Base-by-base conservation (phyloP, 2,797 vertebrate species). In the Acipenser oxyrinchus region DNA sequence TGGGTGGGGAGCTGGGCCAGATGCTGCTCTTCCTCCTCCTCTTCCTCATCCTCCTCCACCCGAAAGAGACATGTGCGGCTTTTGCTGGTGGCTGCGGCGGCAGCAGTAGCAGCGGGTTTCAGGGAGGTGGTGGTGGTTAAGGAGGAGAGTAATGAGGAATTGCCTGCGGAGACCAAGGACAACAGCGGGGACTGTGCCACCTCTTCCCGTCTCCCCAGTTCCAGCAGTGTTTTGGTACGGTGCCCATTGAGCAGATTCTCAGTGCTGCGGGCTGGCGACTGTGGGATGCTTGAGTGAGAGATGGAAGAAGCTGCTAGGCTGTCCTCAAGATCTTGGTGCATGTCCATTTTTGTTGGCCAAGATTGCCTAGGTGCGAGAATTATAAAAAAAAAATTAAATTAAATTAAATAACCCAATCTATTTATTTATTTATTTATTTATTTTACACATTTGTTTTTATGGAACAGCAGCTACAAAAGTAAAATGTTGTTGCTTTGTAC, bases 271-370 rank as follows among this genome's bases (percentile, higher is more conserved):
- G 95, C 96, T 0, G 95, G 94, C 0, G 94, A 86, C 83, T 93
- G 94, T 1, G 95, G 90, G 63, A 93, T 94, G 0, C 93, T 81
- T 0, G 88, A 76, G 0, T 98, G 95, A 23, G 94, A 94, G 74
- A 99, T 88, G 65, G 96, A 93, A 3, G 95, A 92, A 6, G 95
- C 88, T 0, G 96, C 95, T 66, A 99, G 84, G 74, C 95, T 94
- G 73, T 98, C 96, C 77, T 98, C 95, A 3, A 99, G 93, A 78
- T 98, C 95, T 73, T 98, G 96, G 50, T 96, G 93, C 60, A 99
- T 94, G 60, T 97, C 95, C 0, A 93, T 88, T 76, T 94, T 94
- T 51, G 94, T 96, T 0, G 96, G 96, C 96, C 96, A 99, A 0
- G 96, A 99, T 62, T 99, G 96, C 87, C 96, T 99, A 73, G 3